A percentile compares a stretch with the other conserved stretches of the same genome.
Evolutionary conservation across 53 echinoderm and acorn worm genomes (phyloP).

Genomic region (Actinopyga echinites): DNA sequence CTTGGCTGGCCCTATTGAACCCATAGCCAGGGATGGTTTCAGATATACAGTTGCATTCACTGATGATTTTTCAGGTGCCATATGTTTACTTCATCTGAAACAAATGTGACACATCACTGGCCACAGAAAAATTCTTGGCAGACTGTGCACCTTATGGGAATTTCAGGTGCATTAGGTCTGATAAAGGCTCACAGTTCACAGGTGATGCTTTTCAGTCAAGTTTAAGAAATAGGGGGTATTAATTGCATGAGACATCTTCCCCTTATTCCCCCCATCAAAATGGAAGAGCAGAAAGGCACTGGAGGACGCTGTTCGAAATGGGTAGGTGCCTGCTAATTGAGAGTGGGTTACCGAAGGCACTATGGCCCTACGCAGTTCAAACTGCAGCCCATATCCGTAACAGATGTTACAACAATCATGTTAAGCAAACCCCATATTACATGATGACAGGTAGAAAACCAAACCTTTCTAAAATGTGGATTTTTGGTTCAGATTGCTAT

Average conservation of each 20-base stretch:
- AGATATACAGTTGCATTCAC: conserved; percentile 34
- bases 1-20: conserved; percentile 46
- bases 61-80: conserved; percentile 19
- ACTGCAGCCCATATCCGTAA: conserved; percentile 41
- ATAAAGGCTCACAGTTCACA: conserved; percentile 35
- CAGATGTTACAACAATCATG: conserved; percentile 45
- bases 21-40: conserved; percentile 25
- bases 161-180: conserved; percentile 7
- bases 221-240: conserved; percentile 13
- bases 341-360: conserved; percentile 18
- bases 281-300: conserved; percentile 46
- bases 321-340: no score
- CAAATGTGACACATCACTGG: background rate
- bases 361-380: conserved; percentile 48
- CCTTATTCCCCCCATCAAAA: conserved; percentile 56
- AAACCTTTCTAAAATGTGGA: conserved; percentile 30
- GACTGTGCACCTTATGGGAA: conserved; percentile 26
- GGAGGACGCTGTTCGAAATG: no score
- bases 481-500: conserved; percentile 55
- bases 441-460: conserved; percentile 31
- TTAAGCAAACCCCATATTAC: conserved; percentile 33
- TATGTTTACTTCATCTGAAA: background rate
- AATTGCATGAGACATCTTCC: conserved; percentile 41
- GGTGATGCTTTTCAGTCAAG: conserved; percentile 4
- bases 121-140: background rate